Evolutionary conservation across 2,113 vertebrate species (phyloP).

Genomic region (Axis porcinus): DNA sequence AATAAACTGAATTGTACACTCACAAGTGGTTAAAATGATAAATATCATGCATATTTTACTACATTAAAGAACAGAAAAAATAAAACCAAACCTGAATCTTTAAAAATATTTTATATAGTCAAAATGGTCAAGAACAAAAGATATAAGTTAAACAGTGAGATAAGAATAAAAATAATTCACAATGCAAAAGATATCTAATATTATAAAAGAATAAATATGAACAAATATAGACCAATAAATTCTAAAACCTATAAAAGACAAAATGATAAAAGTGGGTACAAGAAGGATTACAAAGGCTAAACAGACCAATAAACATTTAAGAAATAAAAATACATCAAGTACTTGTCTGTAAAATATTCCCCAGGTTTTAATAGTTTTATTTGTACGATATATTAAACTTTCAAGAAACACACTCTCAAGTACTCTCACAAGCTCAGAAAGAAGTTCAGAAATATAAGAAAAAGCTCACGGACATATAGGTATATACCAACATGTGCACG

Average conservation of each 20-base stretch:
- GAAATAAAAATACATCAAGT: not conserved
- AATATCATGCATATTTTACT: not conserved
- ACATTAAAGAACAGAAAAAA: not conserved
- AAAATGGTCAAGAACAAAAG: not conserved
- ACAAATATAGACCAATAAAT: not conserved
- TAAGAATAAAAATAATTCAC: not conserved
- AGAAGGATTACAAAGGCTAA: not conserved
- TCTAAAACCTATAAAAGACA: not conserved
- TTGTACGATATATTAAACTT: not conserved
- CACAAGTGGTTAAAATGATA: not conserved
- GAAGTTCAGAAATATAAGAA: not conserved
- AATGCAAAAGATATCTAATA: not conserved
- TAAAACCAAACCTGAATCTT: not conserved
- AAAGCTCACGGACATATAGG: not conserved
- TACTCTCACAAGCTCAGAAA: not conserved
- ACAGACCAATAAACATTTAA: not conserved
- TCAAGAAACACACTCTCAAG: not conserved
- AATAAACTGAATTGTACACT: not conserved
- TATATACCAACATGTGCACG: not conserved
- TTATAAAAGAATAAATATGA: not conserved
- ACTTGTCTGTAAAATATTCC: not conserved
- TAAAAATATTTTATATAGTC: not conserved
- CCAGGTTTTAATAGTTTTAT: not conserved
- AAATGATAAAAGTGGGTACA: not conserved
- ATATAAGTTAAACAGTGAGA: not conserved